phyloP scores from a whole-genome alignment of 2,888 invertebrate genomes.

The Selenia dentaria region DNA sequence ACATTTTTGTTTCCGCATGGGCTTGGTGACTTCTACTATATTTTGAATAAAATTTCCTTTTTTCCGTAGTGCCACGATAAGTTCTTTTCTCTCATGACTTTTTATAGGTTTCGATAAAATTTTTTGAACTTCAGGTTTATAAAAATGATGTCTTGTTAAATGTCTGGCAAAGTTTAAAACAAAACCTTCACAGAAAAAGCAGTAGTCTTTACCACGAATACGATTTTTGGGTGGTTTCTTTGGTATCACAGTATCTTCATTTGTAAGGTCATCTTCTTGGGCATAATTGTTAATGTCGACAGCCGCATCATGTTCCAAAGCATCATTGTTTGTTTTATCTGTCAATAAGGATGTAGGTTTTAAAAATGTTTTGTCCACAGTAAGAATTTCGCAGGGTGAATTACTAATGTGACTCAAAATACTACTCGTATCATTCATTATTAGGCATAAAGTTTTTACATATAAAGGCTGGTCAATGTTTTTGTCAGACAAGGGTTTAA shows the following conservation, averaged over 20 bases:
- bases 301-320: background rate
- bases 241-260: background rate
- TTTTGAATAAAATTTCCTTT: conserved; percentile 39
- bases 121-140: conserved; percentile 22
- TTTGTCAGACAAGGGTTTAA: background rate
- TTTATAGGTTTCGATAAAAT: conserved; percentile 20
- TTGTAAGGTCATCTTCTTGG: background rate
- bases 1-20: conserved; percentile 33
- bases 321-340: background rate
- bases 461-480: background rate
- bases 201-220: background rate
- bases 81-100: conserved; percentile 7
- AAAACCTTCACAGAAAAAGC: conserved; percentile 1
- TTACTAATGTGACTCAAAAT: background rate
- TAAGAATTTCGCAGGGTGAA: background rate
- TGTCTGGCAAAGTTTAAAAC: conserved; percentile 4
- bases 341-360: background rate
- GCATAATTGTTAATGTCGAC: background rate
- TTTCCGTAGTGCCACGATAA: conserved; percentile 33
- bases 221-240: background rate
- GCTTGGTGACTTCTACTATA: conserved; percentile 32
- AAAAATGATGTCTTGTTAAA: background rate
- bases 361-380: background rate
- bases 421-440: background rate
- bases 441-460: background rate